Conservation (phyloP, 2,797 vertebrate species). For the Periophthalmus magnuspinnatus region DNA sequence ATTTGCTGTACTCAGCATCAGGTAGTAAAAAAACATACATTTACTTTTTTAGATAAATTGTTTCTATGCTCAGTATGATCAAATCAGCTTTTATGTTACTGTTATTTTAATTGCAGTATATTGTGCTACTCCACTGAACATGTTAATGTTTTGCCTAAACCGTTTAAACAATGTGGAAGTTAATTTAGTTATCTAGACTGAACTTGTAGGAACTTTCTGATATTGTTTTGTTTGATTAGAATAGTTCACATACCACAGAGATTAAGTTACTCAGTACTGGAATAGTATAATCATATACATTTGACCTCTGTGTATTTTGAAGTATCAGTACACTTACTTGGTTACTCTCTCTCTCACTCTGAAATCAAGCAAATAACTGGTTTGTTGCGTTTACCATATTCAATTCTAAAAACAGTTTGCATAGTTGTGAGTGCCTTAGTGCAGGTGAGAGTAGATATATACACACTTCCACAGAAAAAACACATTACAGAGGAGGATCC, state of each 20-base stretch:
- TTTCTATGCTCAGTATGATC: too few species aligned
- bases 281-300: background rate
- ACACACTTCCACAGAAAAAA: background rate
- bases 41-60: too few species aligned
- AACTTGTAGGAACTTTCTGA: too few species aligned
- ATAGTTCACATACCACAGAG: background rate
- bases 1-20: too few species aligned
- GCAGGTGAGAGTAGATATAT: background rate
- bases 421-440: background rate
- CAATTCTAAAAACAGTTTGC: background rate
- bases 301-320: background rate
- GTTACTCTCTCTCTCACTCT: too few species aligned
- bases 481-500: background rate
- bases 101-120: background rate
- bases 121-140: background rate
- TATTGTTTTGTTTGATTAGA: background rate
- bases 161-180: too few species aligned
- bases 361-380: too few species aligned
- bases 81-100: too few species aligned
- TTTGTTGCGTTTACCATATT: background rate
- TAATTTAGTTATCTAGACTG: too few species aligned
- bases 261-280: background rate
- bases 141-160: background rate
- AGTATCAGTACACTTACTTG: too few species aligned
- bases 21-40: too few species aligned